Evolutionary conservation across 2,797 vertebrate genomes (phyloP), one percentile per base, ranked within the genome.

Genomic region (Sebastes oblongus): DNA sequence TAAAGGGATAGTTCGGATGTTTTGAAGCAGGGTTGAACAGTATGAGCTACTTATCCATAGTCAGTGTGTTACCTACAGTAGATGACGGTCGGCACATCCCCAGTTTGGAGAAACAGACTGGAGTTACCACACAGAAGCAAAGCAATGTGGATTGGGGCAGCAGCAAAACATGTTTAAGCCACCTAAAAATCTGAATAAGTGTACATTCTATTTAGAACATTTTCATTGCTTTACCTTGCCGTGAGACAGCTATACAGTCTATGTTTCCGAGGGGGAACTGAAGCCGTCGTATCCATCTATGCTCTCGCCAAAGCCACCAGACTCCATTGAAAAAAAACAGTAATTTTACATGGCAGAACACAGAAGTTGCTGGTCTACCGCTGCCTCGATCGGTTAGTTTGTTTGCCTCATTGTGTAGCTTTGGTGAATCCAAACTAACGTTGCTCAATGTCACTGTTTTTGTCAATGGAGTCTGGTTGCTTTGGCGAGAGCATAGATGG

Each of bases 121-220:
- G 8, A 54, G 50, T 54, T 2, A 5, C 20, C 4, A 10, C 50
- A 54, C 20, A 0, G 9, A 54, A 54, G 50, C 20, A 54, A 54
- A 54, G 50, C 18, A n/a, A 22, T 22, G 50, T 54, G 4, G 46
- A 50, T 50, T 50, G 18, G 46, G 18, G 8, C 46, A 50, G 18
- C 50, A 9, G 50, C 50, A 54, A 54, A 54, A 54, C 20, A n/a
- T 54, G 1, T 54, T 54, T 54, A 1, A 54, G 50, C 50, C 18
- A n/a, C 50, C 20, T 54, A 50, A 50, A 50, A 50, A 50, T 50
- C 46, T 0, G 50, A 10, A n/a, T 54, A 18, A 46, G 50, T n/a
- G 2, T 54, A n/a, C 4, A 4, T 0, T 54, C 18, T 54, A n/a
- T 54, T 54, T 22, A n/a, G 50, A 54, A n/a, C 0, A 22, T 0